These are phyloP conservation scores for Petroica traversi DNA, from an alignment of 2,113 vertebrate species.

Conservation along the genomic window DNA sequence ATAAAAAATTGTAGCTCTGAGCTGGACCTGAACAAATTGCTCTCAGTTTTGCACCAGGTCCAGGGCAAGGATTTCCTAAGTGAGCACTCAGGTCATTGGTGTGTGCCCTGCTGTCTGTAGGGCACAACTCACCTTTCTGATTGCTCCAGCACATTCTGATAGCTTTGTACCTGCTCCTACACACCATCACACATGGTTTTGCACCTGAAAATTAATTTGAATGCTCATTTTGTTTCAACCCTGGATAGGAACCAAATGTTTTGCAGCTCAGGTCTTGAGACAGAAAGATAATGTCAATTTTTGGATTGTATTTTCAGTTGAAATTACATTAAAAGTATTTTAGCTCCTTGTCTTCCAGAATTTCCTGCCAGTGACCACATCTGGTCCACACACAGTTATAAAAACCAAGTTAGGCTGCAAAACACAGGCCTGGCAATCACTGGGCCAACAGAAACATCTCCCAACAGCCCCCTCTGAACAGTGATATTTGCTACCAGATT, in stretches of 20 bases:
- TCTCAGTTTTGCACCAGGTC: background rate
- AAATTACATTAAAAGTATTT: background rate
- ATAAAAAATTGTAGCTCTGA: background rate
- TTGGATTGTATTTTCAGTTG: background rate
- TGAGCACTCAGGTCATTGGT: background rate
- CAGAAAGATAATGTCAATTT: background rate
- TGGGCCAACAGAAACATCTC: background rate
- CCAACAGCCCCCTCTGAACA: background rate
- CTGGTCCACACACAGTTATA: background rate
- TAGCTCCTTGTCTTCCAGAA: background rate
- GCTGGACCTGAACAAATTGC: background rate
- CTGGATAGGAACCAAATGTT: background rate
- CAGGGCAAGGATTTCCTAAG: background rate
- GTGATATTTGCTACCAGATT: background rate
- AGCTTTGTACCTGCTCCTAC: background rate
- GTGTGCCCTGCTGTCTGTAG: background rate
- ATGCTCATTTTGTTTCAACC: background rate
- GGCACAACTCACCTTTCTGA: background rate
- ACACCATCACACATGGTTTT: background rate
- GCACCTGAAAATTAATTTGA: background rate
- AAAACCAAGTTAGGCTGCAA: background rate
- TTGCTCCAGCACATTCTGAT: background rate
- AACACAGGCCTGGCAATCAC: background rate
- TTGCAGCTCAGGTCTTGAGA: background rate
- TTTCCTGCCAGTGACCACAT: background rate